A percentile compares a stretch with the other conserved stretches of the same genome.
Evolutionary conservation across 1,140 invertebrate genomes (phyloP).

Genomic region (Drosophila erecta): DNA sequence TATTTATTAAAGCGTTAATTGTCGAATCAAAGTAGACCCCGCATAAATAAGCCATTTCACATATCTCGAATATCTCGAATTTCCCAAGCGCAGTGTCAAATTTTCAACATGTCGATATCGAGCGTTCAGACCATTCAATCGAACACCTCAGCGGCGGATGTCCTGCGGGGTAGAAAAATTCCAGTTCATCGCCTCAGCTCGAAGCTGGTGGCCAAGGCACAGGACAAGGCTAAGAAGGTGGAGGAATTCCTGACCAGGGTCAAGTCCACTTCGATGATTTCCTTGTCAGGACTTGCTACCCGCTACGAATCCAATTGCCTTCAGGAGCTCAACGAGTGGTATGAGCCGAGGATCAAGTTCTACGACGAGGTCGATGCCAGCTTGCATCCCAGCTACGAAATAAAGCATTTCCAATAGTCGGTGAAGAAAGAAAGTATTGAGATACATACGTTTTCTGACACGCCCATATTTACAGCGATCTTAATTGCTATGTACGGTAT

Average conservation of each 20-base stretch:
- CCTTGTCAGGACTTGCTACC: neutral
- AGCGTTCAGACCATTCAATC: neutral
- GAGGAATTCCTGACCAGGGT: neutral
- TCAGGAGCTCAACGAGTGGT: neutral
- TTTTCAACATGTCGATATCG: neutral
- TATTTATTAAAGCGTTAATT: slow-evolving; percentile 12
- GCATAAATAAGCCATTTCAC: slow-evolving; percentile 25
- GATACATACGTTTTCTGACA: neutral
- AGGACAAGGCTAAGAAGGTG: slow-evolving; percentile 6
- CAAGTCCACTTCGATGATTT: neutral
- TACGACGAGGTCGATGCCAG: slow-evolving; percentile 41
- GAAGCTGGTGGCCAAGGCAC: too few species aligned
- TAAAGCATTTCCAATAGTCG: slow-evolving; percentile 46
- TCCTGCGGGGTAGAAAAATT: slow-evolving; percentile 4
- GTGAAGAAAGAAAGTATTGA: neutral
- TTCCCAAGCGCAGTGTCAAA: slow-evolving; percentile 1
- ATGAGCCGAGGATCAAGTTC: neutral
- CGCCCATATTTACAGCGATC: slow-evolving; percentile 5
- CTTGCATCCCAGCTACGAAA: slow-evolving; percentile 45
- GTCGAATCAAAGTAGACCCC: neutral
- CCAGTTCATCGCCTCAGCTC: neutral
- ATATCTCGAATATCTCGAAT: slow-evolving; percentile 4
- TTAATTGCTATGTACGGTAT: slow-evolving; percentile 37
- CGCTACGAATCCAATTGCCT: neutral
- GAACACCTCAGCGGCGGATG: neutral